These are phyloP conservation scores for Alentia gelatinosa DNA, from an alignment of 2,888 invertebrate species.

Conservation along the genomic window DNA sequence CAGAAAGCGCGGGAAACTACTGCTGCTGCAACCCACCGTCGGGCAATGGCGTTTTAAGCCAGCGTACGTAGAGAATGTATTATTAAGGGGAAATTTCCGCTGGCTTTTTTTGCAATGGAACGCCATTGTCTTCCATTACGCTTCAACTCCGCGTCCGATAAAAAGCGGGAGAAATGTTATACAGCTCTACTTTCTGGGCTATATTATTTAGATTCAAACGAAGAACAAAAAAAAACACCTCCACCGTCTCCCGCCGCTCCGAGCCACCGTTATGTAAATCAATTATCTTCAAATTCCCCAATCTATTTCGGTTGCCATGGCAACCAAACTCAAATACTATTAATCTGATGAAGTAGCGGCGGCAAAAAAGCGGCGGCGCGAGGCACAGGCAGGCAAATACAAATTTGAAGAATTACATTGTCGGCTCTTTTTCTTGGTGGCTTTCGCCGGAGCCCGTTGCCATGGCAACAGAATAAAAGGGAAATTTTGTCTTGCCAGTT, in stretches of 20 bases:
- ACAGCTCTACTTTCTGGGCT: conserved; percentile 35
- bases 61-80: conserved; percentile 7
- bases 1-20: too few species aligned
- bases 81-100: conserved; percentile 44
- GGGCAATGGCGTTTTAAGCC: neutral
- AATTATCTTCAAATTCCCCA: conserved; percentile 54
- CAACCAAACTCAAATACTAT: conserved; percentile 54
- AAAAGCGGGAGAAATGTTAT: conserved; percentile 32
- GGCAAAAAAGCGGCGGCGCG: conserved; percentile 13
- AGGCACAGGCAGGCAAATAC: conserved; percentile 48
- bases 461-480: conserved; percentile 51
- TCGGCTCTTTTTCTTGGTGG: conserved; percentile 44
- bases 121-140: conserved; percentile 40
- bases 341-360: conserved; percentile 51
- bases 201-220: conserved; percentile 45
- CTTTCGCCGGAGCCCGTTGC: conserved; percentile 43
- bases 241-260: neutral
- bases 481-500: conserved; percentile 51
- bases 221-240: conserved; percentile 22
- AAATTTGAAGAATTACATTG: conserved; percentile 53
- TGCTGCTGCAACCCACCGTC: neutral
- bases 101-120: neutral
- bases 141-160: neutral
- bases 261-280: conserved; percentile 50
- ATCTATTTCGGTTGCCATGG: conserved; percentile 53